These are phyloP conservation scores for Papilio protenor DNA, from an alignment of 2,888 invertebrate species.

Conservation along the genomic window DNA sequence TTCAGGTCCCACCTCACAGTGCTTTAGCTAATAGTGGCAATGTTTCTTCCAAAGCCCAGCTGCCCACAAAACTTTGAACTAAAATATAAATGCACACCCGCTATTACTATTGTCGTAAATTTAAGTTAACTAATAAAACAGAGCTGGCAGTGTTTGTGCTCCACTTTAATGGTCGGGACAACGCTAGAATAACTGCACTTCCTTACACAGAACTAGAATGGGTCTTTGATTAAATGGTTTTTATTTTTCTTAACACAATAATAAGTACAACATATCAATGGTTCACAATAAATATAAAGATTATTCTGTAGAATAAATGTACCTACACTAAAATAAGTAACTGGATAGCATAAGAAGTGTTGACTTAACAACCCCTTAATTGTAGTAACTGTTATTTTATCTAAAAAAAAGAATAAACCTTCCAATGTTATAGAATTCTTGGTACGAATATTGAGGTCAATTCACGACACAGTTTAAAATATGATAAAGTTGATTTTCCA, in stretches of 20 bases:
- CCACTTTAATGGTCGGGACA: constrained; percentile 39
- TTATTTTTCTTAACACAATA: not conserved
- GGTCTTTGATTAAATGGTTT: constrained; percentile 48
- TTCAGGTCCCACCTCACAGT: constrained; percentile 44
- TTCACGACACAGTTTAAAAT: constrained; percentile 42
- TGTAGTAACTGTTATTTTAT: too few relatives aligned
- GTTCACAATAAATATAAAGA: not conserved
- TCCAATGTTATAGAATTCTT: not conserved
- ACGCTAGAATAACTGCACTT: constrained; percentile 37
- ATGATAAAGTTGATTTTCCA: constrained; percentile 47
- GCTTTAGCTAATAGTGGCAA: constrained; percentile 43
- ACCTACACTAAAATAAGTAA: too few relatives aligned
- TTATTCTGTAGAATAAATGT: too few relatives aligned
- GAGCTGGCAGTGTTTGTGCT: constrained; percentile 31
- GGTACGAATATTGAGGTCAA: not conserved
- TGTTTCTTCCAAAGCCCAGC: constrained; percentile 43
- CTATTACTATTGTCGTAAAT: constrained; percentile 41
- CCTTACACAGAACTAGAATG: constrained; percentile 17
- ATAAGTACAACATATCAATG: not conserved
- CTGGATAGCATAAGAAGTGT: not conserved
- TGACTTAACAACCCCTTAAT: too few relatives aligned
- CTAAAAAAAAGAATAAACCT: not conserved
- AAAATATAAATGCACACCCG: constrained; percentile 42
- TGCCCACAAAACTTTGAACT: constrained; percentile 37
- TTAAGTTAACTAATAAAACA: constrained; percentile 44